These are phyloP conservation scores for Antedon mediterranea DNA, from an alignment of 53 echinoderm and acorn worm genomes.

Conservation along the genomic window DNA sequence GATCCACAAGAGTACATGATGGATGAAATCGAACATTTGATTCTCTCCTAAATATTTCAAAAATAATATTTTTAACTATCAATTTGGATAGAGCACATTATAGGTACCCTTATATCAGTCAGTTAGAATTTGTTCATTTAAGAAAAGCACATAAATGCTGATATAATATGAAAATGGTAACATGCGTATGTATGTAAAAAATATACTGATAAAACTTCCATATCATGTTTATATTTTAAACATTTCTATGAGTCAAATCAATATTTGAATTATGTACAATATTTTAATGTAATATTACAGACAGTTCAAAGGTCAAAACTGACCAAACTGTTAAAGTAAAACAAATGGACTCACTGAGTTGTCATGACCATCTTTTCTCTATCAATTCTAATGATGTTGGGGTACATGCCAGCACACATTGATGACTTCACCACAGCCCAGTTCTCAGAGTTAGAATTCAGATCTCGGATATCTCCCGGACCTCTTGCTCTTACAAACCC, in stretches of 20 bases:
- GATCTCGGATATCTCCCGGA: conserved; percentile 91
- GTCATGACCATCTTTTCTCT: conserved; percentile 48
- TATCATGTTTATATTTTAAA: too few species aligned
- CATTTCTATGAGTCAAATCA: too few species aligned
- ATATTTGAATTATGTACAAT: too few species aligned
- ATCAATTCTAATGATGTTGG: conserved; percentile 79
- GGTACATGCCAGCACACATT: conserved; percentile 94
- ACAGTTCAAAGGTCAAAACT: background rate
- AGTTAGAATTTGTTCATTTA: too few species aligned
- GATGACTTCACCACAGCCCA: conserved; percentile 97
- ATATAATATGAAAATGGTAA: too few species aligned
- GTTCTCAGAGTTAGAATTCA: conserved; percentile 97
- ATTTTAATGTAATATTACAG: background rate
- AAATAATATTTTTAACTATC: too few species aligned
- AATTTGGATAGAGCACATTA: too few species aligned
- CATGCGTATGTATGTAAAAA: too few species aligned
- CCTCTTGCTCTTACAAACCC: conserved; percentile 95
- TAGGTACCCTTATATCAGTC: too few species aligned
- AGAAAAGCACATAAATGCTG: too few species aligned
- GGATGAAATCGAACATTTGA: conserved; percentile 91
- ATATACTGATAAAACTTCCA: too few species aligned
- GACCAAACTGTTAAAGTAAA: background rate
- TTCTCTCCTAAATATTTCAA: conserved; percentile 92
- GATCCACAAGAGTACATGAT: conserved; percentile 59
- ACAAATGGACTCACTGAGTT: conserved; percentile 55